phyloP scores from a whole-genome alignment of 2,888 invertebrate genomes.

The Piscicola geometra region DNA sequence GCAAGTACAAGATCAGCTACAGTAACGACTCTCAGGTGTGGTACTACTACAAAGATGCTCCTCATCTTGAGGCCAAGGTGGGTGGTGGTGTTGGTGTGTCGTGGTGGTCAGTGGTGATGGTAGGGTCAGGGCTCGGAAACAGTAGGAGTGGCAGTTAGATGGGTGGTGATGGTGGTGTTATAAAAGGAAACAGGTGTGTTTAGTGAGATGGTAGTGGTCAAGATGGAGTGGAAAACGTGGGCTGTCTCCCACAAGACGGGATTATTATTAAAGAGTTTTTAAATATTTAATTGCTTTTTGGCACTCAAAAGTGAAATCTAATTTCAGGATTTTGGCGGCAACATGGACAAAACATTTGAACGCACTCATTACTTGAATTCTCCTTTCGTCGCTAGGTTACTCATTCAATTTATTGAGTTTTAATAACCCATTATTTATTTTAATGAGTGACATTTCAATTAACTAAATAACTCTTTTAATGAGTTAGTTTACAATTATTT shows the following conservation, averaged over 20 bases:
- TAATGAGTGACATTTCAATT: too few species aligned
- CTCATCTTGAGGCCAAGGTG: slow-evolving; percentile 59
- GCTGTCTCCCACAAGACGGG: too few species aligned
- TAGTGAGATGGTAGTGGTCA: neutral
- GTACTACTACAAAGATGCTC: slow-evolving; percentile 60
- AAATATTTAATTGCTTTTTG: too few species aligned
- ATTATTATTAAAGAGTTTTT: too few species aligned
- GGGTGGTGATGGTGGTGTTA: too few species aligned
- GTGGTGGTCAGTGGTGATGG: too few species aligned
- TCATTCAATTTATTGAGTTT: neutral
- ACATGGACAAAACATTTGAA: slow-evolving; percentile 59
- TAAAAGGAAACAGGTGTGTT: neutral
- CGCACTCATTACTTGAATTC: slow-evolving; percentile 59
- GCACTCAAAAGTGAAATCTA: too few species aligned
- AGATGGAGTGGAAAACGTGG: too few species aligned
- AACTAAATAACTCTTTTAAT: too few species aligned
- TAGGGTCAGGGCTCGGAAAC: too few species aligned
- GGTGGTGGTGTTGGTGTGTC: neutral
- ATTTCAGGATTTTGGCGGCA: slow-evolving; percentile 56
- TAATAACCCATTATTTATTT: neutral
- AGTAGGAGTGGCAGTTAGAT: too few species aligned
- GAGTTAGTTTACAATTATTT: too few species aligned
- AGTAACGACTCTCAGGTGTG: slow-evolving; percentile 59
- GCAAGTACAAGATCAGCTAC: slow-evolving; percentile 59
- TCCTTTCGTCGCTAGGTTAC: slow-evolving; percentile 58